These are phyloP conservation scores for Psophia crepitans DNA, from an alignment of 2,113 vertebrate genomes.

Conservation along the genomic window DNA sequence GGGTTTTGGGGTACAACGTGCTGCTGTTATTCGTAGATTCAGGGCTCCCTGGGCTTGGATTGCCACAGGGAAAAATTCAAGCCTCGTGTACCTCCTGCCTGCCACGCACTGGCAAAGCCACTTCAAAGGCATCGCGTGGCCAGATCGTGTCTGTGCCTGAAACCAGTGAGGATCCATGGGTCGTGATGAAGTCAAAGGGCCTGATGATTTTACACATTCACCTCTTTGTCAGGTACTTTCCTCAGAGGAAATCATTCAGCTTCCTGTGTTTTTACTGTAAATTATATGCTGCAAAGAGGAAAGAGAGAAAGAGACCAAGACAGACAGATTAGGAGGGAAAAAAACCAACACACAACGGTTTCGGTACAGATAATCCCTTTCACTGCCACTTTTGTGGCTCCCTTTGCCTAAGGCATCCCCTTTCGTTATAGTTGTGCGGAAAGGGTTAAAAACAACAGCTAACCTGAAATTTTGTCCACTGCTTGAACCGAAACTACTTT, in stretches of 20 bases:
- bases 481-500: constrained; percentile 39
- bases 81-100: rapidly evolving
- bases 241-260: constrained; percentile 70
- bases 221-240: constrained; percentile 72
- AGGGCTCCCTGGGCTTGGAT: neutral
- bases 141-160: neutral
- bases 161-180: neutral
- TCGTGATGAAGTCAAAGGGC: neutral
- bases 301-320: constrained; percentile 21
- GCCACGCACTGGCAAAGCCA: neutral
- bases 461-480: neutral
- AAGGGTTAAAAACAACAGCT: neutral
- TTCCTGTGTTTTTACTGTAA: constrained; percentile 82
- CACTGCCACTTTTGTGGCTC: neutral
- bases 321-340: neutral
- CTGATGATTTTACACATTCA: neutral
- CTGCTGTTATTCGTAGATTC: neutral
- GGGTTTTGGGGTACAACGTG: rapidly evolving
- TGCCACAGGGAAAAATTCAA: neutral
- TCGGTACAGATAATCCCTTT: neutral
- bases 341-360: neutral
- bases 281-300: constrained; percentile 52
- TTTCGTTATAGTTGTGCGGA: neutral
- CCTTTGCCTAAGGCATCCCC: neutral
- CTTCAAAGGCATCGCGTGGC: neutral